Percentiles rank a stretch among this genome's conserved stretches.
phyloP scores from a whole-genome alignment of 53 echinoderm and acorn worm genomes.

The Paelopatides confundens region DNA sequence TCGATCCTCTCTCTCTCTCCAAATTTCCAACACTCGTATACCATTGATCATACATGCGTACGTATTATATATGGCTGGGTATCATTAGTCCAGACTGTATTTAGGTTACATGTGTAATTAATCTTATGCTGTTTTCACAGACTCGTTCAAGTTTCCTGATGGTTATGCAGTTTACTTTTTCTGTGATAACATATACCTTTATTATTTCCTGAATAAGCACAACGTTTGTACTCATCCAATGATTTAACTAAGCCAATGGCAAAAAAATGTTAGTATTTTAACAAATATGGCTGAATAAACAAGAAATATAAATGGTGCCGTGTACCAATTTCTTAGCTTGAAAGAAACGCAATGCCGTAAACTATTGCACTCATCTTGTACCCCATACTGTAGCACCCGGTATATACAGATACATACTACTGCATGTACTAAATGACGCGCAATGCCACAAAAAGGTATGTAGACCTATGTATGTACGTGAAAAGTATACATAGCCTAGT shows the following conservation, averaged over 20 bases:
- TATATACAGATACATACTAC: no score
- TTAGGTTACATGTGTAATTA: constrained; percentile 42
- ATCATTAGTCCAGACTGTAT: constrained; percentile 7
- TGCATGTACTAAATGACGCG: no score
- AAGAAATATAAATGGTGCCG: not conserved
- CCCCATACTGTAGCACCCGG: no score
- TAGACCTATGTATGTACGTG: no score
- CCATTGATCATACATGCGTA: not conserved
- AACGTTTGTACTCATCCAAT: constrained; percentile 1
- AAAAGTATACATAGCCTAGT: no score
- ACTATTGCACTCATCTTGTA: no score
- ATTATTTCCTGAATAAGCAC: constrained; percentile 18
- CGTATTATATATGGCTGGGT: not conserved
- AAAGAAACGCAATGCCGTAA: no score
- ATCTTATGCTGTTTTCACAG: constrained; percentile 38
- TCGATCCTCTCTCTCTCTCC: not conserved
- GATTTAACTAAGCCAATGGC: not conserved
- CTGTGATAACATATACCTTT: not conserved
- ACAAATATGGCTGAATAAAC: constrained; percentile 25
- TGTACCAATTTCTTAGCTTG: no score
- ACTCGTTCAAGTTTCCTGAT: constrained; percentile 30
- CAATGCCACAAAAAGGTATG: no score
- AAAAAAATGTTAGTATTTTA: not conserved
- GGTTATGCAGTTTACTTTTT: constrained; percentile 17
- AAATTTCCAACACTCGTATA: not conserved